phyloP scores from a whole-genome alignment of 1,140 invertebrate genomes.

The Plectrocnemia conspersa region DNA sequence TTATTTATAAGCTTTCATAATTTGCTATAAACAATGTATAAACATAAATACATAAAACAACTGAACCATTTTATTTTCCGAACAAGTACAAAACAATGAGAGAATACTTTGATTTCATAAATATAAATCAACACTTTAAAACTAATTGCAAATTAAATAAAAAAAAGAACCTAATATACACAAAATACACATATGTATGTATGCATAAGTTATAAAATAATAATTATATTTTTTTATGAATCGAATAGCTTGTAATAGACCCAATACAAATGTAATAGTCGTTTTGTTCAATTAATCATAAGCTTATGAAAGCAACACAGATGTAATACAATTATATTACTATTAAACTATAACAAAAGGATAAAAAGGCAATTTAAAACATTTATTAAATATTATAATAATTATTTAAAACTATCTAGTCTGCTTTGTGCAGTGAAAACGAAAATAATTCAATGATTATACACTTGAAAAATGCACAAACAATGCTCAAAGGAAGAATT shows the following conservation, averaged over 20 bases:
- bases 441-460: no score
- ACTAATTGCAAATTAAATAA: not conserved
- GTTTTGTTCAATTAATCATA: no score
- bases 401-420: no score
- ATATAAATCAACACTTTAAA: not conserved
- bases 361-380: no score
- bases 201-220: not conserved
- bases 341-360: no score
- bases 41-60: not conserved
- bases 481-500: no score
- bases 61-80: not conserved
- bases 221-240: not conserved
- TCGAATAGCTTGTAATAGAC: not conserved
- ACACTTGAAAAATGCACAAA: no score
- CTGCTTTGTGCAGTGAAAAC: no score
- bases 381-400: no score
- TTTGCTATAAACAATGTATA: slow-evolving; percentile 11
- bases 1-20: slow-evolving; percentile 24
- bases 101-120: not conserved
- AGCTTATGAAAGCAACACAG: no score
- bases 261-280: not conserved
- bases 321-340: no score
- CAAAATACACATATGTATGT: not conserved
- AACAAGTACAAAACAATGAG: slow-evolving; percentile 2
- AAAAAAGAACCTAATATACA: not conserved